phyloP scores from a whole-genome alignment of 2,113 vertebrate genomes.

The Cottus gobio region DNA sequence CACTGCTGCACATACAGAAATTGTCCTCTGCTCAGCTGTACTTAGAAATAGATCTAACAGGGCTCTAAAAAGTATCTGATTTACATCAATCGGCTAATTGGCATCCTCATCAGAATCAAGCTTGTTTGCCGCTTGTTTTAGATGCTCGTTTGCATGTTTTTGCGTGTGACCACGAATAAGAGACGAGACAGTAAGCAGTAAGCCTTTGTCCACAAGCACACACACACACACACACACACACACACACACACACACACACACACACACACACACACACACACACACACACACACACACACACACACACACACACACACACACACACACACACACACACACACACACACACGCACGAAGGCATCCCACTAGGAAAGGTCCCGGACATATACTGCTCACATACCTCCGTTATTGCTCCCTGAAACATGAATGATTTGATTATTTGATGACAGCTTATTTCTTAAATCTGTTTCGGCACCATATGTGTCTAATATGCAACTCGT shows the following conservation, averaged over 20 bases:
- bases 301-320: constrained; percentile 50
- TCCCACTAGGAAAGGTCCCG: constrained; percentile 65
- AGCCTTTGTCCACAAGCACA: constrained; percentile 69
- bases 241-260: constrained; percentile 65
- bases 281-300: constrained; percentile 65
- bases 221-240: constrained; percentile 63
- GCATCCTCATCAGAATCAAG: neutral
- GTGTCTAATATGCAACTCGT: constrained; percentile 73
- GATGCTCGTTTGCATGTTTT: constrained; percentile 10
- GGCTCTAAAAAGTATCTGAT: constrained; percentile 18
- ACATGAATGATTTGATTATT: constrained; percentile 84
- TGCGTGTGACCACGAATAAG: constrained; percentile 3
- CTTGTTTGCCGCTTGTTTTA: neutral
- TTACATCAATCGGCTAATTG: neutral
- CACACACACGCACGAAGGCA: constrained; percentile 61
- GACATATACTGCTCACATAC: constrained; percentile 64
- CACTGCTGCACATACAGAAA: neutral
- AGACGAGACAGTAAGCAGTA: constrained; percentile 39
- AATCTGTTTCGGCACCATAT: constrained; percentile 83
- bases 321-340: constrained; percentile 65
- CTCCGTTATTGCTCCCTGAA: constrained; percentile 79
- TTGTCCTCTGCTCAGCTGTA: neutral
- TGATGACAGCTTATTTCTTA: constrained; percentile 83
- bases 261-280: constrained; percentile 65
- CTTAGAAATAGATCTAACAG: constrained; percentile 8